These are phyloP conservation scores for Gadopsis marmoratus DNA, from an alignment of 2,797 vertebrate species.

Conservation along the genomic window DNA sequence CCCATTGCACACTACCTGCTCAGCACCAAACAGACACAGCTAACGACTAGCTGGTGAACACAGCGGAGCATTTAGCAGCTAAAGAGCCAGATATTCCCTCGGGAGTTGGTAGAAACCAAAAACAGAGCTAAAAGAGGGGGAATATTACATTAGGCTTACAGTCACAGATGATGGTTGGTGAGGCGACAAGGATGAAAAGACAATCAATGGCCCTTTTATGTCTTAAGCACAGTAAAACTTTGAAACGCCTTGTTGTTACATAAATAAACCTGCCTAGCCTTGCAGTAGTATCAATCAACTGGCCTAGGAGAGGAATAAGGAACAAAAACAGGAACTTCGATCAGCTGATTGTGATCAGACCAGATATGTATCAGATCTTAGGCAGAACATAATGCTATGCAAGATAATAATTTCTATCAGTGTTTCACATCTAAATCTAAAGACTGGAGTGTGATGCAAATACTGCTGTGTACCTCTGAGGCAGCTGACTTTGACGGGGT, in stretches of 20 bases:
- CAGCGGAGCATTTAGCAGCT: not conserved
- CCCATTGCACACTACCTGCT: not conserved
- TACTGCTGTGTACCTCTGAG: constrained; percentile 91
- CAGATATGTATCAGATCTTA: not conserved
- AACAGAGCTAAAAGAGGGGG: not conserved
- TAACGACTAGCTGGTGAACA: not conserved
- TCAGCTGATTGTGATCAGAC: not conserved
- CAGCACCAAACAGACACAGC: not conserved
- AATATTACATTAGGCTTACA: too few relatives aligned
- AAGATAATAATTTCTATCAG: too few relatives aligned
- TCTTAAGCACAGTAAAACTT: not conserved
- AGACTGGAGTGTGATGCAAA: not conserved
- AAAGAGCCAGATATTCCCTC: not conserved
- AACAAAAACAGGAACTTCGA: not conserved
- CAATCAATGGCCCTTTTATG: not conserved
- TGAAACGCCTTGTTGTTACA: not conserved
- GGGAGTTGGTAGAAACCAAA: not conserved
- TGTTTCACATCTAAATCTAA: too few relatives aligned
- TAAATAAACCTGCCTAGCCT: not conserved
- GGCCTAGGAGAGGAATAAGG: not conserved
- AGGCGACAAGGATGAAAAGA: constrained; percentile 1
- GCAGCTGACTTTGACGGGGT: constrained; percentile 99
- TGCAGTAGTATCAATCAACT: not conserved
- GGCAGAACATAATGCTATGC: not conserved
- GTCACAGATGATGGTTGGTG: not conserved